phyloP scores from a whole-genome alignment of 2,888 invertebrate species.

The Trichogramma evanescens region DNA sequence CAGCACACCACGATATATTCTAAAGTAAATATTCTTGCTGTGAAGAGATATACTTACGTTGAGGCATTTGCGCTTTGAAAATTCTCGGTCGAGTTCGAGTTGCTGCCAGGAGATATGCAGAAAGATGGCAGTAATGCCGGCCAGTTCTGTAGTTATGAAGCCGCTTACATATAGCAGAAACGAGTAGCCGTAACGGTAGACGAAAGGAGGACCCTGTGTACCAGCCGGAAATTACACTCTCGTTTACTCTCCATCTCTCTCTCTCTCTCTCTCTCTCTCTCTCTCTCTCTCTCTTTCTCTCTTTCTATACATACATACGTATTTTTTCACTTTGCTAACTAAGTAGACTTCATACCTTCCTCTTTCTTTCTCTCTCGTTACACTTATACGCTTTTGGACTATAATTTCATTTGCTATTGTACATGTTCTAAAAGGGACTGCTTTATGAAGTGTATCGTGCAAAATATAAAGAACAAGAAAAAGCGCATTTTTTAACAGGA shows the following conservation, averaged over 20 bases:
- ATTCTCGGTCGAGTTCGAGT: slow-evolving; percentile 56
- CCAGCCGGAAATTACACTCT: background rate
- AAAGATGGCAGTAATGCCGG: slow-evolving; percentile 80
- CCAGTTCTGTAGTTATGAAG: slow-evolving; percentile 75
- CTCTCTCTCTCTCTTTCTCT: background rate
- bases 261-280: background rate
- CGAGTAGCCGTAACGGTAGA: slow-evolving; percentile 81
- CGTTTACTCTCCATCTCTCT: background rate
- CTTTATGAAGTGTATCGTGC: too few species aligned
- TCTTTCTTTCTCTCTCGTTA: too few species aligned
- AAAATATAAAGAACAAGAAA: too few species aligned
- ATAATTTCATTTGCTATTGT: too few species aligned
- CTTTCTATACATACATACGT: too few species aligned
- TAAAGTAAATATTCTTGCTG: too few species aligned
- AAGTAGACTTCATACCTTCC: too few species aligned
- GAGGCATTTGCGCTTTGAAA: slow-evolving; percentile 44
- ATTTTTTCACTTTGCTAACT: too few species aligned
- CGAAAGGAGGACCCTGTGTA: slow-evolving; percentile 64
- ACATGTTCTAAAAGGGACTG: too few species aligned
- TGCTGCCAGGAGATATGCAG: slow-evolving; percentile 78
- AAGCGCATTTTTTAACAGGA: too few species aligned
- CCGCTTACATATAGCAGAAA: slow-evolving; percentile 80
- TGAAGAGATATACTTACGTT: slow-evolving; percentile 27
- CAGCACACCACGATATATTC: too few species aligned
- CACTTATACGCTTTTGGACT: too few species aligned